Percentiles rank a stretch among this genome's conserved stretches.
Conservation (phyloP, 1,140 invertebrate genomes). For the Lanistes nyassanus region DNA sequence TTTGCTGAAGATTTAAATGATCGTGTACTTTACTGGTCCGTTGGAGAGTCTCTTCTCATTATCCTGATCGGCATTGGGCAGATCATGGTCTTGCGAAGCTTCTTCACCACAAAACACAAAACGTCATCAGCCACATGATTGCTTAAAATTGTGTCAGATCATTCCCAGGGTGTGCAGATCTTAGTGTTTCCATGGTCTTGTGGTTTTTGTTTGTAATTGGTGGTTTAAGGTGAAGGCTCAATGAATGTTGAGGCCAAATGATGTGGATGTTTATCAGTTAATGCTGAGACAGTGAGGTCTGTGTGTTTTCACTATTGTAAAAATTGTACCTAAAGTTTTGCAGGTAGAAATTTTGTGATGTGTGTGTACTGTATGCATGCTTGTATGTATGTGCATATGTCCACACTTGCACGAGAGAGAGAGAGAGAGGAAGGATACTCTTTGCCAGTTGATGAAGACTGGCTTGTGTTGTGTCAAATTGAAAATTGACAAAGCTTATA, state of each 20-base stretch:
- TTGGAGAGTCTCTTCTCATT: slow-evolving; percentile 88
- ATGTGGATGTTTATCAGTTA: not conserved
- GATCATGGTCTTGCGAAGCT: slow-evolving; percentile 79
- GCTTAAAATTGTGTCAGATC: no score
- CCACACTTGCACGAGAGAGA: not conserved
- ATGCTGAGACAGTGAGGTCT: not conserved
- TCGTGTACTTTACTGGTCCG: slow-evolving; percentile 91
- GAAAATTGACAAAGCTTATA: no score
- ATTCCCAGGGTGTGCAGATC: no score
- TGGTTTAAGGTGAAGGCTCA: not conserved
- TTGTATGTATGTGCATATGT: not conserved
- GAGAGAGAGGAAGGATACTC: no score
- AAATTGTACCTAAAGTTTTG: not conserved
- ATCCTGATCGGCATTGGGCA: slow-evolving; percentile 87
- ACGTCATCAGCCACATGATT: slow-evolving; percentile 33
- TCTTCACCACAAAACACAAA: slow-evolving; percentile 48
- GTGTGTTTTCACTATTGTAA: not conserved
- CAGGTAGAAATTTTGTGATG: not conserved
- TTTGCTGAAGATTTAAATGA: slow-evolving; percentile 96
- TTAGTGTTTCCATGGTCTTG: no score
- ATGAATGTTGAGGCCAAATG: no score
- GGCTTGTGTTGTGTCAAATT: no score
- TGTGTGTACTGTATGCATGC: not conserved
- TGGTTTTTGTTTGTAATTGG: not conserved
- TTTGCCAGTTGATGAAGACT: no score